phyloP scores from a whole-genome alignment of 2,888 invertebrate genomes.

The Parasteatoda lunata region DNA sequence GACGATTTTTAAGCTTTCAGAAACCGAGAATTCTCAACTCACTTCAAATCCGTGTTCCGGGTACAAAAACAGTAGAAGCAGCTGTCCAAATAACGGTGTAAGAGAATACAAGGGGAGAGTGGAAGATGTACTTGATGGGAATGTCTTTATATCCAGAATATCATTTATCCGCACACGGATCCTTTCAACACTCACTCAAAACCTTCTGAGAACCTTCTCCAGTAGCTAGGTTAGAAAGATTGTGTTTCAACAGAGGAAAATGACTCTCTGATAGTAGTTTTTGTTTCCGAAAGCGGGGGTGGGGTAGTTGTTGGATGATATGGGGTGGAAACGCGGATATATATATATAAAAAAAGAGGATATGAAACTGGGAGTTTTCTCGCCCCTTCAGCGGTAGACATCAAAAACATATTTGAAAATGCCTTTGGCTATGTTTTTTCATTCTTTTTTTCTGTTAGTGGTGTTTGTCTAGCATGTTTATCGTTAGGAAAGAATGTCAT shows the following conservation, averaged over 20 bases:
- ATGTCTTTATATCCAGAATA: slow-evolving; percentile 27
- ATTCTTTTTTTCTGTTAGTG: background rate
- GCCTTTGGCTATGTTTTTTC: slow-evolving; percentile 3
- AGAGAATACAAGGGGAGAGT: slow-evolving; percentile 9
- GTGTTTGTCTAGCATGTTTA: background rate
- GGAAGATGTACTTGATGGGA: slow-evolving; percentile 3
- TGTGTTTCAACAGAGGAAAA: slow-evolving; percentile 35
- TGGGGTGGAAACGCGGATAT: background rate
- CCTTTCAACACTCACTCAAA: slow-evolving; percentile 24
- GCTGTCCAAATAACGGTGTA: slow-evolving; percentile 43
- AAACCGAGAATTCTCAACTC: background rate
- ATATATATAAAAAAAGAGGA: background rate
- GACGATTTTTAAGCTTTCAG: too few species aligned
- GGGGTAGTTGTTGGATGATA: background rate
- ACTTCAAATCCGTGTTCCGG: background rate
- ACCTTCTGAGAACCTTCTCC: background rate
- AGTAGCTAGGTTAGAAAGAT: slow-evolving; percentile 18
- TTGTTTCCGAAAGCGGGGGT: slow-evolving; percentile 8
- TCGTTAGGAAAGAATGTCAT: background rate
- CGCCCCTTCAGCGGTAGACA: slow-evolving; percentile 21
- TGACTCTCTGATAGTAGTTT: slow-evolving; percentile 13
- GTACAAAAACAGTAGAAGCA: slow-evolving; percentile 24
- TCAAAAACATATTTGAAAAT: slow-evolving; percentile 52
- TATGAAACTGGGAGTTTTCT: background rate
- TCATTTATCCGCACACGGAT: slow-evolving; percentile 50